Percentiles rank a stretch among this genome's conserved stretches.
Conservation (phyloP, 1,140 invertebrate species). For the Caenorhabditis brenneri region DNA sequence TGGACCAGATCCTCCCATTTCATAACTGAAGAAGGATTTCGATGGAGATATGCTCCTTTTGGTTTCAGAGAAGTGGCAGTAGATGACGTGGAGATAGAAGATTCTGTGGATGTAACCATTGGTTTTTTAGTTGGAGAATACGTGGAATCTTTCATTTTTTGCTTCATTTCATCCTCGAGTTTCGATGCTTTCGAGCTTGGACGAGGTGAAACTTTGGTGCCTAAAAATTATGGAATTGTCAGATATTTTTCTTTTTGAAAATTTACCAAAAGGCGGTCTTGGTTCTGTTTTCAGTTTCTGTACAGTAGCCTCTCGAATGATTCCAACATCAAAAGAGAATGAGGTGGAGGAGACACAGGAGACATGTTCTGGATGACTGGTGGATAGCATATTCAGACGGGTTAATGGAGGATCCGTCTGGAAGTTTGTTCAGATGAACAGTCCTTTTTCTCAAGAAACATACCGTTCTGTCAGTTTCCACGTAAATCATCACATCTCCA, state of each 20-base stretch:
- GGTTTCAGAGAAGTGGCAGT: background rate
- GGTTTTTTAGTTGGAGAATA: background rate
- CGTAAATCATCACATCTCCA: conserved; percentile 25
- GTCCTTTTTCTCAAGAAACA: background rate
- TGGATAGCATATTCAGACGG: conserved; percentile 8
- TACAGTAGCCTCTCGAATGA: conserved; percentile 22
- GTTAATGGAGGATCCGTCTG: conserved; percentile 37
- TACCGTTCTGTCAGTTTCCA: conserved; percentile 44
- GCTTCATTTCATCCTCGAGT: background rate
- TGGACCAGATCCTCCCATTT: background rate
- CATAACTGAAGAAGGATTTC: conserved; percentile 32
- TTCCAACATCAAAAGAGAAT: conserved; percentile 35
- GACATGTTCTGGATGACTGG: background rate
- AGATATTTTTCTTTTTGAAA: background rate
- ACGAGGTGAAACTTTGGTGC: conserved; percentile 2
- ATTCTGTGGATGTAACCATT: background rate
- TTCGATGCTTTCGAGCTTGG: background rate
- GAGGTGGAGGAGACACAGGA: conserved; percentile 2
- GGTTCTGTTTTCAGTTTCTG: conserved; percentile 26
- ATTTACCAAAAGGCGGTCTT: conserved; percentile 24
- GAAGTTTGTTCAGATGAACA: background rate
- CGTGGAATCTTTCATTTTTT: background rate
- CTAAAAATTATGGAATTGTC: background rate
- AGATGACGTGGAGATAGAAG: background rate
- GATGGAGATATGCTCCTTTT: conserved; percentile 21